Percentiles rank a stretch among this genome's conserved stretches.
Conservation (phyloP, 2,888 invertebrate genomes). For the Tethea ocularis region DNA sequence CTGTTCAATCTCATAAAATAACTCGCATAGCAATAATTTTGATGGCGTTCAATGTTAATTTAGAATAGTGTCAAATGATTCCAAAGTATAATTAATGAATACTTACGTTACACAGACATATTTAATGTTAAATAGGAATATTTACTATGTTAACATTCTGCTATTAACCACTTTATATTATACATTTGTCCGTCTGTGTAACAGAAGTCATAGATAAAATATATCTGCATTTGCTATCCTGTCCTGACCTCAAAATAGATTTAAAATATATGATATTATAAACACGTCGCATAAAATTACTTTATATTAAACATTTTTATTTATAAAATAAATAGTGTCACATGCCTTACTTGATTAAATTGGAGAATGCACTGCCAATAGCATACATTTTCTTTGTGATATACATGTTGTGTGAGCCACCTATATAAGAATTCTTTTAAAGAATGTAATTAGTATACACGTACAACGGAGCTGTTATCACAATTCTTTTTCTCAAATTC, state of each 20-base stretch:
- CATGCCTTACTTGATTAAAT: neutral
- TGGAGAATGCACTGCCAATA: constrained; percentile 2
- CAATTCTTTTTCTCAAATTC: constrained; percentile 17
- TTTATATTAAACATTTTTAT: neutral
- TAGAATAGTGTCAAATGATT: neutral
- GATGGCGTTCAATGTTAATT: neutral
- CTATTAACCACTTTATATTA: neutral
- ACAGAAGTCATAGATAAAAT: neutral
- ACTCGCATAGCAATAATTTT: constrained; percentile 7
- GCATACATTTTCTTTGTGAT: neutral
- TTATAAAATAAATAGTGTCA: neutral
- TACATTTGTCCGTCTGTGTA: neutral
- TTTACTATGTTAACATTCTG: neutral
- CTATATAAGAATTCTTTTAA: neutral
- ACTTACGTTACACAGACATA: neutral
- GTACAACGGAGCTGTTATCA: neutral
- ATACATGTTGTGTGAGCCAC: neutral
- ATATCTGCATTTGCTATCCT: constrained; percentile 1
- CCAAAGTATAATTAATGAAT: constrained; percentile 2
- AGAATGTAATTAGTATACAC: neutral
- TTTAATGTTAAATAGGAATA: neutral
- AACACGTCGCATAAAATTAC: neutral
- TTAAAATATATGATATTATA: neutral
- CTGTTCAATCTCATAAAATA: neutral
- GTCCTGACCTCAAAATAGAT: constrained; percentile 3